Conservation (phyloP, 2,797 vertebrate genomes). For the Hypotaenidia okinawae region DNA sequence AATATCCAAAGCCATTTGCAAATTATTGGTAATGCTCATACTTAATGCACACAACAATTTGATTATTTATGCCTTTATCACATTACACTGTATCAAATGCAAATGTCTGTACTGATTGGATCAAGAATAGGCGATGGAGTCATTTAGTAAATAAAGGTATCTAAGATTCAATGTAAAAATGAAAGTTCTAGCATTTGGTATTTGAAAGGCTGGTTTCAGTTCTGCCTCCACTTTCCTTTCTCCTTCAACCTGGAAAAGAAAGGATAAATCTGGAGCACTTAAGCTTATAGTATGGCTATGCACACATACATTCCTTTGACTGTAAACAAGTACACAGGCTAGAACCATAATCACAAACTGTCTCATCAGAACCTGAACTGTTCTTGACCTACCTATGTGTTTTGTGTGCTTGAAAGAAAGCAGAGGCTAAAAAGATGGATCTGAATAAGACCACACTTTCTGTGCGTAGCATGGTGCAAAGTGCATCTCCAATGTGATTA, state of each 20-base stretch:
- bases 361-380: neutral
- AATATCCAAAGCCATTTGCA: neutral
- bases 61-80: neutral
- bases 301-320: neutral
- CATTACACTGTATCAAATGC: accelerated
- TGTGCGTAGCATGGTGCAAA: neutral
- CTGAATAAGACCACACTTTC: neutral
- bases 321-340: neutral
- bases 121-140: neutral
- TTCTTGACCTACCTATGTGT: neutral
- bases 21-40: neutral
- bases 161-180: neutral
- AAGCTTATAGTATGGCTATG: neutral
- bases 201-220: neutral
- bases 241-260: neutral
- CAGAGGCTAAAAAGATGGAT: neutral
- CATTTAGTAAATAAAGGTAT: neutral
- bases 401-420: neutral
- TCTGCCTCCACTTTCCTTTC: neutral
- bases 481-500: neutral
- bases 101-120: neutral
- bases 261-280: neutral
- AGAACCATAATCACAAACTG: neutral
- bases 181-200: neutral
- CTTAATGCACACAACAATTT: neutral